Evolutionary conservation across 2,888 invertebrate species (phyloP).

Genomic region (Acronicta alni): DNA sequence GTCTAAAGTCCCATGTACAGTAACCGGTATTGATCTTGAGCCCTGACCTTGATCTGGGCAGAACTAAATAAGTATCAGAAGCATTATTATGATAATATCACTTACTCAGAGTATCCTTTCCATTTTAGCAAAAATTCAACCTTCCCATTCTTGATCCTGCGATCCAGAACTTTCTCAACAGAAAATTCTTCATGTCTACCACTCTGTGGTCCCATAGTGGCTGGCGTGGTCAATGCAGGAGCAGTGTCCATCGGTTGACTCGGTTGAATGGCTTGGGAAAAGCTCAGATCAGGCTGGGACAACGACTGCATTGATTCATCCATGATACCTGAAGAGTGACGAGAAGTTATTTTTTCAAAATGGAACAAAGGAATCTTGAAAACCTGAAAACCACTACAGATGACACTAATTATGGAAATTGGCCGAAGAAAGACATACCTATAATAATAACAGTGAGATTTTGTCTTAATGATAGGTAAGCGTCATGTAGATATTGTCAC

Average conservation of each 20-base stretch:
- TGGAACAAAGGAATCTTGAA: neutral
- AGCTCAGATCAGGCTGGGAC: slow-evolving; percentile 59
- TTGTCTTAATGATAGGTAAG: neutral
- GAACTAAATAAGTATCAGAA: neutral
- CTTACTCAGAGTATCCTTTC: slow-evolving; percentile 91
- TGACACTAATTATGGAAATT: too few species aligned
- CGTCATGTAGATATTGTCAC: slow-evolving; percentile 6
- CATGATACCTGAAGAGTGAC: slow-evolving; percentile 50
- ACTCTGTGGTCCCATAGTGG: slow-evolving; percentile 64
- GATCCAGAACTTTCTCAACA: slow-evolving; percentile 93
- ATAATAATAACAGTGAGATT: too few species aligned
- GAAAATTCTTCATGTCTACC: slow-evolving; percentile 91
- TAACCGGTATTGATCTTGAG: too few species aligned
- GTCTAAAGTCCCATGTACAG: too few species aligned
- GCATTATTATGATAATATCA: slow-evolving; percentile 19
- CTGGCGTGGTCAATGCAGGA: slow-evolving; percentile 38
- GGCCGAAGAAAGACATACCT: too few species aligned
- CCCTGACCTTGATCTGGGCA: too few species aligned
- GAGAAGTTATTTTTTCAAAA: neutral
- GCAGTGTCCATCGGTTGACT: slow-evolving; percentile 62
- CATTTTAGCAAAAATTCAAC: slow-evolving; percentile 91
- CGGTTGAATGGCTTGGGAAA: slow-evolving; percentile 40
- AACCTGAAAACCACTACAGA: too few species aligned
- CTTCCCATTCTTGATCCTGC: slow-evolving; percentile 91
- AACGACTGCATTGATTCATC: slow-evolving; percentile 65